Conservation (phyloP, 2,888 invertebrate genomes). For the Hemaris fuciformis region DNA sequence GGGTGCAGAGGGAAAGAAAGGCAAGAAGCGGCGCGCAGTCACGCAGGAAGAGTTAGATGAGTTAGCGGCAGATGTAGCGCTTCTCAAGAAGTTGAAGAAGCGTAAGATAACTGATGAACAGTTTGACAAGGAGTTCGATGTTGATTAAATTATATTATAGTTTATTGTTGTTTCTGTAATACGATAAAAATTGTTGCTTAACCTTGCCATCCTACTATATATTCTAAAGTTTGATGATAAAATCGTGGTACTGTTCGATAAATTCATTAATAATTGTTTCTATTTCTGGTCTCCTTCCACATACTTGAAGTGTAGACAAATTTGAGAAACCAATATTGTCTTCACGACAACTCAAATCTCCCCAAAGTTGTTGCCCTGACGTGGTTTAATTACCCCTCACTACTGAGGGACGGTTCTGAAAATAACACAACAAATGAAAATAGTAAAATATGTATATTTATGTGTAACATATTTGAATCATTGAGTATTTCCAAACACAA, state of each 20-base stretch:
- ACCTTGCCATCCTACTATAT: no score
- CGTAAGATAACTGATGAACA: constrained; percentile 88
- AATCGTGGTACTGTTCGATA: no score
- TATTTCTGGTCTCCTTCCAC: no score
- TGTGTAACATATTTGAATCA: constrained; percentile 71
- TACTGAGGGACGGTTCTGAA: neutral
- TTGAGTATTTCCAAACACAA: constrained; percentile 73
- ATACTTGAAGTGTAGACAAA: no score
- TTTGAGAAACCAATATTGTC: no score
- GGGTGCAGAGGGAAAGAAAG: constrained; percentile 67
- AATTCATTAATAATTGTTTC: no score
- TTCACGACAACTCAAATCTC: no score
- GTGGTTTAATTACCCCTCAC: no score
- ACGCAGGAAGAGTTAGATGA: constrained; percentile 89
- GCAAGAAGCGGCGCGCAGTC: constrained; percentile 65
- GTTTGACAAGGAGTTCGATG: constrained; percentile 84
- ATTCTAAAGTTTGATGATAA: no score
- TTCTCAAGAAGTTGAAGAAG: constrained; percentile 93
- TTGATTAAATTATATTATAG: constrained; percentile 40
- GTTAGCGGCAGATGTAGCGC: constrained; percentile 88
- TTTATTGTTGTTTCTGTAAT: constrained; percentile 11
- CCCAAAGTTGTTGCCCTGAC: no score
- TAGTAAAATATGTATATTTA: constrained; percentile 81
- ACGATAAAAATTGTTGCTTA: no score
- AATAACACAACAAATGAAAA: constrained; percentile 78